phyloP scores from a whole-genome alignment of 2,888 invertebrate species.

The Trachelus tabidus region DNA sequence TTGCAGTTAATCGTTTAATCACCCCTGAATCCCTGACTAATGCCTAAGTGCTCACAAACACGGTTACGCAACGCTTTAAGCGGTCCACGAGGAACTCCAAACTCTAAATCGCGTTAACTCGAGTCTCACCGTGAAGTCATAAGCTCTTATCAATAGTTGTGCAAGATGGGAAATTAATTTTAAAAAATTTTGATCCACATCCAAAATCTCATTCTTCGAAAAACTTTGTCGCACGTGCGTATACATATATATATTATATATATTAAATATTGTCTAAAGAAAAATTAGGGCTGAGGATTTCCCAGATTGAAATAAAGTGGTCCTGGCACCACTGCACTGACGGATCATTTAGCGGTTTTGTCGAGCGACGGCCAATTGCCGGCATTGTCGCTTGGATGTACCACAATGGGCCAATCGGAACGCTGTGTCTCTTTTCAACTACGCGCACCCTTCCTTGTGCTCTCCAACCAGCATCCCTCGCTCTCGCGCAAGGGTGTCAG shows the following conservation, averaged over 20 bases:
- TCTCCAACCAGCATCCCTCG: constrained; percentile 15
- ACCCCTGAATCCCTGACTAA: constrained; percentile 53
- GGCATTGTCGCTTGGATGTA: constrained; percentile 66
- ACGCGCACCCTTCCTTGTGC: constrained; percentile 36
- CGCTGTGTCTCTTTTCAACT: constrained; percentile 59
- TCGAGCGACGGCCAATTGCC: constrained; percentile 67
- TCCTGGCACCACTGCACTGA: constrained; percentile 62
- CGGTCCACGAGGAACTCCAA: constrained; percentile 2
- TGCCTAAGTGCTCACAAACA: constrained; percentile 43
- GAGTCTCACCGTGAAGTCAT: neutral
- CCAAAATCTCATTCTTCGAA: neutral
- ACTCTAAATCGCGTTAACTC: constrained; percentile 19
- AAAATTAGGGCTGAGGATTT: constrained; percentile 41
- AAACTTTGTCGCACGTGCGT: neutral
- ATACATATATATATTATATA: too few species aligned
- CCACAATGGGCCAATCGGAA: constrained; percentile 68
- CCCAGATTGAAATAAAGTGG: constrained; percentile 66
- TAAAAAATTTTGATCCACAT: neutral
- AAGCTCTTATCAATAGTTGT: neutral
- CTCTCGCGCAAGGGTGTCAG: constrained; percentile 43
- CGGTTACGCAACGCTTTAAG: constrained; percentile 4
- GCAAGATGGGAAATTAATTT: constrained; percentile 6
- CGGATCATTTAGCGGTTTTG: constrained; percentile 68
- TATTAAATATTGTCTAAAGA: neutral
- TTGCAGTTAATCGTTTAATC: constrained; percentile 63